These are phyloP conservation scores for Acrocyrtus sp. DNA, from an alignment of 2,888 invertebrate species.

Conservation along the genomic window DNA sequence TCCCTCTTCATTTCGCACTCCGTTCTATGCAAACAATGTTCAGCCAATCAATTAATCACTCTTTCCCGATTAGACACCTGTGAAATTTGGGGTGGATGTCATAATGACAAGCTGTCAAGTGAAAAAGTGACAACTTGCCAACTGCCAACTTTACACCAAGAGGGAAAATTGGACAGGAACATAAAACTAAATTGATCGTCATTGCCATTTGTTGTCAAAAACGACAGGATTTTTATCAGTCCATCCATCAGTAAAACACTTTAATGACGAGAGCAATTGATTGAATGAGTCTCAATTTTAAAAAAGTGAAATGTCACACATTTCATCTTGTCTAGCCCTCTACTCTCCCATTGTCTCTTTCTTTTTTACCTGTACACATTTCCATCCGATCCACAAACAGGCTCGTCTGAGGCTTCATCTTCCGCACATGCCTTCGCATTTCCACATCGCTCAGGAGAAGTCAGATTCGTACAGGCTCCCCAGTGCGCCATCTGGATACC, in stretches of 20 bases:
- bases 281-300: too few species aligned
- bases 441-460: constrained; percentile 74
- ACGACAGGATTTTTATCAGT: too few species aligned
- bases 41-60: not conserved
- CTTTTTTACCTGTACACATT: constrained; percentile 81
- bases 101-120: not conserved
- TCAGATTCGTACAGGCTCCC: constrained; percentile 84
- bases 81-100: not conserved
- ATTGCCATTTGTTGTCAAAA: too few species aligned
- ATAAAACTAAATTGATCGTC: too few species aligned
- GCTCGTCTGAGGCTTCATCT: constrained; percentile 73
- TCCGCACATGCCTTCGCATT: constrained; percentile 69
- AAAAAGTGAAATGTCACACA: too few species aligned
- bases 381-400: constrained; percentile 90
- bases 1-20: constrained; percentile 83
- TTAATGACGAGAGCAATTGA: too few species aligned
- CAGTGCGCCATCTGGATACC: constrained; percentile 89
- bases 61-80: not conserved
- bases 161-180: too few species aligned
- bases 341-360: too few species aligned
- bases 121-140: too few species aligned
- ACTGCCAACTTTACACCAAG: too few species aligned
- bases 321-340: too few species aligned
- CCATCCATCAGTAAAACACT: too few species aligned
- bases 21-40: constrained; percentile 71